Base-by-base conservation (phyloP, 2,113 vertebrate species). In the Rhinopomastus cyanomelas region DNA sequence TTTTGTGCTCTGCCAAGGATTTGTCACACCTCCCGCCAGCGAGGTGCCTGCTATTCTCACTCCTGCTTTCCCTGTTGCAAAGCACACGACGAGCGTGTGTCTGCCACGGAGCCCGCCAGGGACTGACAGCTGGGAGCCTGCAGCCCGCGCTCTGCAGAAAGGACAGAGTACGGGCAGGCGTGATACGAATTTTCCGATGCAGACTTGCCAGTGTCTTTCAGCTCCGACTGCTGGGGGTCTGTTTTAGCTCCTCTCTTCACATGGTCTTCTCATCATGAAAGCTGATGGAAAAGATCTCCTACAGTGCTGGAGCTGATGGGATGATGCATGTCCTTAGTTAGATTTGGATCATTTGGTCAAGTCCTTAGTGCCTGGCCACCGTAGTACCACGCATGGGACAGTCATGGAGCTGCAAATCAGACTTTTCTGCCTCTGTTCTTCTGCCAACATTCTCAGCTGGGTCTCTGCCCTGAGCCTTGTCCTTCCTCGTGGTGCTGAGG, bases 1-100 rank as follows among this genome's bases (percentile, higher is more conserved):
- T 77, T 65, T 66, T 73, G 61, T 69, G 66, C 87, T 76, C 82
- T 93, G 92, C 91, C 94, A 91, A 92, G 79, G 66, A 86, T 76
- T 90, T 86, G 67, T 95, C 80, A 82, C 91, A 88, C 85, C 84
- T 93, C 87, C 72, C 1, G 21, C 68, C 61, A 60, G 87, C 19
- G 56, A 83, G 85, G 94, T 77, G 89, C 85, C 36, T 83, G 82
- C 76, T 78, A 56, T 89, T 94, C 68, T 82, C 78, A 12, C 88
- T 88, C 59, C 65, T 72, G 83, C 88, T 75, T 65, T 66, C 79
- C 74, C 25, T 55, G 72, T 79, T 17, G 3, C 18, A 4, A 71
- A 79, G 85, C 39, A 2, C 37, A 0, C 19, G 22, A 69, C 1
- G 2, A 85, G 77, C 0, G 1, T 17, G 77, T 1, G 39, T 89